Evolutionary conservation across 2,888 invertebrate species (phyloP).

Genomic region (Agonum fuliginosum): DNA sequence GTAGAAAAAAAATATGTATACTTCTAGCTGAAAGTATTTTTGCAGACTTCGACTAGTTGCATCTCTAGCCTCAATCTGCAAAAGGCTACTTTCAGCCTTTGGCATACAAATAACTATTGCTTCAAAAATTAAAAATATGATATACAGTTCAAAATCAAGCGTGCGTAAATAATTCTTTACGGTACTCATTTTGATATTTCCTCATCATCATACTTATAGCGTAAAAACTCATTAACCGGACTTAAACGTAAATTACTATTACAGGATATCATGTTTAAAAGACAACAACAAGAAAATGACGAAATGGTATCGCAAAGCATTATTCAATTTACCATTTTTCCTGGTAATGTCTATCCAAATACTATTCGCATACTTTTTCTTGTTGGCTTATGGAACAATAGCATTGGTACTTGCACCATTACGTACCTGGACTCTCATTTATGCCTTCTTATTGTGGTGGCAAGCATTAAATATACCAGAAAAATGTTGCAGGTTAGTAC

Average conservation of each 20-base stretch:
- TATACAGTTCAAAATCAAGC: too few relatives aligned
- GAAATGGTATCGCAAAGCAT: constrained; percentile 31
- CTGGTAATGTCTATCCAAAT: constrained; percentile 77
- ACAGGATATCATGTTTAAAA: constrained; percentile 30
- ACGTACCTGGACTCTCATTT: constrained; percentile 85
- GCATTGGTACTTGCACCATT: constrained; percentile 86
- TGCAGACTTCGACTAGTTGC: too few relatives aligned
- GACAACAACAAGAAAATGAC: background rate
- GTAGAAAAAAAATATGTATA: too few relatives aligned
- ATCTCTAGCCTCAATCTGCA: too few relatives aligned
- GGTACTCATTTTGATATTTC: too few relatives aligned
- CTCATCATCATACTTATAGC: too few relatives aligned
- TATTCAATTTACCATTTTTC: constrained; percentile 74
- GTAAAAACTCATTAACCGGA: background rate
- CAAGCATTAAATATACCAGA: constrained; percentile 78
- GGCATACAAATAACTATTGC: too few relatives aligned
- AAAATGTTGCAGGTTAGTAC: constrained; percentile 78
- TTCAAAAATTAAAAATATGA: too few relatives aligned
- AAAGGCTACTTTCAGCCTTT: too few relatives aligned
- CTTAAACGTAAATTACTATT: background rate
- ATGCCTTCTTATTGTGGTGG: constrained; percentile 82
- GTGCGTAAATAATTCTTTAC: too few relatives aligned
- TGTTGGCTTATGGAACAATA: constrained; percentile 86
- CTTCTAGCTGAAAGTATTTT: too few relatives aligned
- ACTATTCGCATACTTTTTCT: constrained; percentile 84